Evolutionary conservation across 2,797 vertebrate genomes (phyloP), one percentile per base, ranked within the genome.

Genomic region (Borostomias antarcticus): DNA sequence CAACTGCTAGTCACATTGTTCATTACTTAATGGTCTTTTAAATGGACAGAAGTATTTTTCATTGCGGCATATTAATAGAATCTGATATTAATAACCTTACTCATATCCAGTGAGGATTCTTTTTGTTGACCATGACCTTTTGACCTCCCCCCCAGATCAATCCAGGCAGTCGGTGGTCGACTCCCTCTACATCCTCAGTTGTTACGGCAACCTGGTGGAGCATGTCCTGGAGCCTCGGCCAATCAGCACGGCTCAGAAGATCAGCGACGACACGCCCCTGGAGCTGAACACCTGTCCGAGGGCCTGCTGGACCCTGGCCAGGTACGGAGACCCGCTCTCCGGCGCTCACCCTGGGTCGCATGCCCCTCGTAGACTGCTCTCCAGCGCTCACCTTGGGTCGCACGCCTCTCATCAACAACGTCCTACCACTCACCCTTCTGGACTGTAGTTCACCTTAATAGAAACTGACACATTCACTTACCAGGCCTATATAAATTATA

Each of bases 201-300:
- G 97, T 82, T 98, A 98, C 0, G 97, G 96, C 1, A 98, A 94
- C 83, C 84, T 99, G 80, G 95, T 99, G 80, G 97, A 99, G 66
- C 97, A 99, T 1, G 91, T 95, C 0, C 80, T 99, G 81, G 97
- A 99, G 67, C 97, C 97, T 0, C 93, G 96, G 4, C 95, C 96
- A 0, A 92, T 98, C 66, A 96, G 94, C 91, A 96, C 95, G 0
- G 93, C 93, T 5, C 92, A 93, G 57, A 98, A 98, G 89, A 98
- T 98, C 43, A 96, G 94, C 0, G 97, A 99, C 13, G 97, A 99
- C 85, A 98, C 97, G 0, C 94, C 95, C 1, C 73, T 99, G 89
- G 97, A 99, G 83, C 95, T 99, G 78, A 86, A 85, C 86, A 96
- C 95, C 1, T 97, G 94, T 70, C 96, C 96, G 1, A 88, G 95